Percentiles rank a stretch among this genome's conserved stretches.
Conservation (phyloP, 1,140 invertebrate species). For the Drosophila athabasca region DNA sequence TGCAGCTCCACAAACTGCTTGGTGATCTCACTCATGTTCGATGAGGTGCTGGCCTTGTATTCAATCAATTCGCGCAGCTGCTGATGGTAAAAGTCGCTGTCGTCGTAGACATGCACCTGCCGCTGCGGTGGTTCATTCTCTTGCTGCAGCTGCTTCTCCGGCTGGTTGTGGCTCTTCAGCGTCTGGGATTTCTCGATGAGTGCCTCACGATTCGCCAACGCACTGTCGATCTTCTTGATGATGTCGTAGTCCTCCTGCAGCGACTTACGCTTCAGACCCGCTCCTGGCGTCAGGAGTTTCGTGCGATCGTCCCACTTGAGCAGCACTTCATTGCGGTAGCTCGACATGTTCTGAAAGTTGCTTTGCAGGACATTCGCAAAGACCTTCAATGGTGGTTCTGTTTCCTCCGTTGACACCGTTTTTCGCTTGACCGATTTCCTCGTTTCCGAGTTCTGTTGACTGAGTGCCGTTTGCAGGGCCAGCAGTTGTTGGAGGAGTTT, state of each 20-base stretch:
- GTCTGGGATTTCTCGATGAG: constrained; percentile 92
- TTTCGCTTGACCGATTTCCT: constrained; percentile 80
- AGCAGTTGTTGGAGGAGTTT: constrained; percentile 88
- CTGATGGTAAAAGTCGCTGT: constrained; percentile 98
- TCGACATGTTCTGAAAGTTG: constrained; percentile 87
- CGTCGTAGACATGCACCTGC: constrained; percentile 94
- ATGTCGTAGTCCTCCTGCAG: constrained; percentile 89
- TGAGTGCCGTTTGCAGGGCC: constrained; percentile 84
- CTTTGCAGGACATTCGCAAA: constrained; percentile 87
- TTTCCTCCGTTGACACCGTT: constrained; percentile 76
- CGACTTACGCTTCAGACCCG: constrained; percentile 87
- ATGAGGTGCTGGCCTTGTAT: constrained; percentile 91
- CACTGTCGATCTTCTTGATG: constrained; percentile 94
- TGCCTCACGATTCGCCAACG: constrained; percentile 90
- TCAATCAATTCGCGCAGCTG: constrained; percentile 96
- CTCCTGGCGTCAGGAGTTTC: constrained; percentile 86
- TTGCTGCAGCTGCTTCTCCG: constrained; percentile 45
- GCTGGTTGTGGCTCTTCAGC: constrained; percentile 89
- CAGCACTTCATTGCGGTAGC: constrained; percentile 91
- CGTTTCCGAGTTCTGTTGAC: constrained; percentile 67
- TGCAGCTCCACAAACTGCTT: constrained; percentile 95
- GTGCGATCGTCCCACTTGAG: constrained; percentile 98
- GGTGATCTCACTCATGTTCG: constrained; percentile 91
- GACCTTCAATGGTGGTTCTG: constrained; percentile 84
- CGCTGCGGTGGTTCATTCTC: constrained; percentile 74